phyloP scores from a whole-genome alignment of 2,113 vertebrate genomes.

The Hippocampus mohnikei region DNA sequence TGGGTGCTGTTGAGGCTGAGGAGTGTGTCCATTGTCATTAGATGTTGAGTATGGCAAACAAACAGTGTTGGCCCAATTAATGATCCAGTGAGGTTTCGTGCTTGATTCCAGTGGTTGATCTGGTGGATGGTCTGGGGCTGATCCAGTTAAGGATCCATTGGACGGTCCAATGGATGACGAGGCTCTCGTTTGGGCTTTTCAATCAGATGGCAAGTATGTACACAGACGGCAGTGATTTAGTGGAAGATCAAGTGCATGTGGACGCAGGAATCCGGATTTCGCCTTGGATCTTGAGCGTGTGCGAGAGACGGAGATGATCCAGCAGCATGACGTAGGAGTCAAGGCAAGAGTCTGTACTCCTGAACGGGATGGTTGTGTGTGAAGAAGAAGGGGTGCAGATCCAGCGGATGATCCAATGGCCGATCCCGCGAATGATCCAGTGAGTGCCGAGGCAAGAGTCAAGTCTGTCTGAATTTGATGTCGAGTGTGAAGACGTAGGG shows the following conservation, averaged over 20 bases:
- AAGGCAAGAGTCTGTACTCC: neutral
- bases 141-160: too few species aligned
- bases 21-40: too few species aligned
- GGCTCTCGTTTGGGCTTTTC: neutral
- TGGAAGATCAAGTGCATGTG: neutral
- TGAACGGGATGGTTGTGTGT: neutral
- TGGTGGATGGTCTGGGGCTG: too few species aligned
- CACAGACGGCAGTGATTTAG: neutral
- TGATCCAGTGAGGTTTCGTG: too few species aligned
- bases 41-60: too few species aligned
- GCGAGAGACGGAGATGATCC: neutral
- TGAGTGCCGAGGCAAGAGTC: too few species aligned
- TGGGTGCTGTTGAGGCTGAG: neutral
- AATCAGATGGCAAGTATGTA: neutral
- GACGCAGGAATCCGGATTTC: neutral
- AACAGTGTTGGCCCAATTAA: too few species aligned
- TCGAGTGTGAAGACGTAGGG: too few species aligned
- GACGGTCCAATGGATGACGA: too few species aligned
- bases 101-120: too few species aligned
- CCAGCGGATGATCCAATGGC: neutral
- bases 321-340: neutral
- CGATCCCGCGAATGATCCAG: too few species aligned
- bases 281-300: neutral
- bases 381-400: neutral
- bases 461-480: too few species aligned